Evolutionary conservation across 2,113 vertebrate genomes (phyloP), one percentile per base, ranked within the genome.

Genomic region (Tamias sibiricus): DNA sequence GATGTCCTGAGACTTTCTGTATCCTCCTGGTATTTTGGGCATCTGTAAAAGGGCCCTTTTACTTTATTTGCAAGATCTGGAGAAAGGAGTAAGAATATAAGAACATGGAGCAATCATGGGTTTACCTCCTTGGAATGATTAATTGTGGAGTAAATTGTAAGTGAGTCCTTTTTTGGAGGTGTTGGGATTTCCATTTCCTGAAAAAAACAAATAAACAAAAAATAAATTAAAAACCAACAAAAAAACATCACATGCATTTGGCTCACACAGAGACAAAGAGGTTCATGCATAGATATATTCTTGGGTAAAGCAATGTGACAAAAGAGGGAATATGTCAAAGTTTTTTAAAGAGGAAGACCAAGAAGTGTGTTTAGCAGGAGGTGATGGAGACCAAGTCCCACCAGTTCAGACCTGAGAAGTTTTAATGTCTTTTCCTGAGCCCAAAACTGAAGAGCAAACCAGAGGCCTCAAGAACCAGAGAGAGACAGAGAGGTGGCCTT

Each of bases 91-190:
- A 80, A 88, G 74, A 90, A 68, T 84, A 16, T 87, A 87, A 94
- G 59, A 76, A 87, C 5, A 35, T 26, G 32, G 24, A 66, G 0
- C 6, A 35, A 30, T 86, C 16, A 35, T 37, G 66, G 11, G 37
- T 79, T 95, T 96, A 98, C 97, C 96, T 96, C 47, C 77, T n/a
- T 72, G 72, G 59, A 59, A 2, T 92, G 93, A 68, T 94, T 87
- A 88, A 98, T 4, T 77, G 49, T 82, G 49, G 95, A 95, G 68
- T 98, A 98, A 85, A 98, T 83, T 59, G 97, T 98, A 37, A 40
- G 2, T 24, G 77, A 74, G 13, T 88, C 85, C 49, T 44, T 77
- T 88, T 81, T 54, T 40, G 3, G 3, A 57, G 35, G 17, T 74
- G 17, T 62, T 82, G 19, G 26, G 19, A 1, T 90, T 74, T 77